phyloP scores from a whole-genome alignment of 2,113 vertebrate species.

The Puntigrus tetrazona region DNA sequence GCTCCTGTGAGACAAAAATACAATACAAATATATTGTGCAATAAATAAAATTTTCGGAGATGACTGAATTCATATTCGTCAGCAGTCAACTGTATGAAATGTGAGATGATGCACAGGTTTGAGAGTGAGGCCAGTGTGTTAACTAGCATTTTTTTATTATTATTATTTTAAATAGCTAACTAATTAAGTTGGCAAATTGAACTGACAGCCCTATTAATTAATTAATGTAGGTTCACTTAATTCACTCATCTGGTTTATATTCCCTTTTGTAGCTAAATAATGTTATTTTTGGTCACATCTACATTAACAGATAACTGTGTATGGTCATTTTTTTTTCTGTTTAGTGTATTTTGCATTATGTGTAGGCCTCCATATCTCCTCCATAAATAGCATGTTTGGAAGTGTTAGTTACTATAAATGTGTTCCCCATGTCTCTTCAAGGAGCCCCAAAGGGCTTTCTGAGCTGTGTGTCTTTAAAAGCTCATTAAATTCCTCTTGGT shows the following conservation, averaged over 20 bases:
- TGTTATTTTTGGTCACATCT: background rate
- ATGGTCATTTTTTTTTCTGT: background rate
- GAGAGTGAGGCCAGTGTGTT: no score
- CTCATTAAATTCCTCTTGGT: slow-evolving; percentile 14
- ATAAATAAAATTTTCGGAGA: no score
- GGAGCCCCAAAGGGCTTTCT: background rate
- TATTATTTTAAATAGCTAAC: no score
- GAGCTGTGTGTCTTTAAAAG: background rate
- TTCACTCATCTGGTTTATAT: background rate
- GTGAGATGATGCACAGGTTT: no score
- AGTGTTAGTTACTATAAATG: background rate
- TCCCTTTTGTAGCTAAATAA: background rate
- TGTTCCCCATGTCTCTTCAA: background rate
- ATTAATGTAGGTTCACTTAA: background rate
- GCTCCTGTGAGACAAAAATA: no score
- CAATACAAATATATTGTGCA: no score
- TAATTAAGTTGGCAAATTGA: no score
- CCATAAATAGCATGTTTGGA: background rate
- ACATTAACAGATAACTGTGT: background rate
- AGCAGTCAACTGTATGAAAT: no score
- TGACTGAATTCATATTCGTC: no score
- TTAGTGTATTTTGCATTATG: background rate
- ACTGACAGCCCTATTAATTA: no score
- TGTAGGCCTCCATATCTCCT: background rate
- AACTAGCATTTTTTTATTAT: no score